A percentile compares a stretch with the other conserved stretches of the same genome.
These are phyloP conservation scores for Rhingia rostrata DNA, from an alignment of 2,888 invertebrate genomes.

Conservation along the genomic window DNA sequence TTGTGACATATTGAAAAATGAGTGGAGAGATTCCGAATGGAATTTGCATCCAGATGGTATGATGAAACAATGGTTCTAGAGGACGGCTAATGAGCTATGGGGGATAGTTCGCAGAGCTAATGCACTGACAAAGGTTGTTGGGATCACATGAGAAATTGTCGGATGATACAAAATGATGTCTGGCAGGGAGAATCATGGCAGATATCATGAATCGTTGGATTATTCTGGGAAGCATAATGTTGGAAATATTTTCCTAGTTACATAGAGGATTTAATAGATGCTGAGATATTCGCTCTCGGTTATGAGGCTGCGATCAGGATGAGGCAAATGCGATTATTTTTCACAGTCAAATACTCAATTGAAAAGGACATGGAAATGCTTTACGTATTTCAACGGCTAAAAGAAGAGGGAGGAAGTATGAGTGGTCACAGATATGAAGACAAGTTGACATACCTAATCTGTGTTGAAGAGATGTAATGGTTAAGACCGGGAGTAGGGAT, in stretches of 20 bases:
- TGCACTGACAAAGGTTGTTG: conserved; percentile 8
- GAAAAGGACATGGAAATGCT: too few species aligned
- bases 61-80: conserved; percentile 9
- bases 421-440: too few species aligned
- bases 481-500: too few species aligned
- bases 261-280: neutral
- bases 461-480: too few species aligned
- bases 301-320: neutral
- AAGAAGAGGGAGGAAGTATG: too few species aligned
- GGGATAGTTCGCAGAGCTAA: neutral
- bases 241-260: neutral
- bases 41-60: conserved; percentile 9
- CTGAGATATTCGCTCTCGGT: neutral
- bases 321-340: neutral
- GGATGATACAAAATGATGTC: too few species aligned
- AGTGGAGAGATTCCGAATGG: conserved; percentile 11
- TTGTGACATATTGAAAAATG: conserved; percentile 60
- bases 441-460: too few species aligned
- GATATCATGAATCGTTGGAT: neutral
- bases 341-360: too few species aligned
- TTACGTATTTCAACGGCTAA: too few species aligned
- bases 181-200: too few species aligned
- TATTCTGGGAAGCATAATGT: neutral
- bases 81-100: conserved; percentile 15
- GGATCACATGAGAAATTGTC: too few species aligned